Conservation (phyloP, 1,140 invertebrate genomes). For the Episyrphus balteatus region DNA sequence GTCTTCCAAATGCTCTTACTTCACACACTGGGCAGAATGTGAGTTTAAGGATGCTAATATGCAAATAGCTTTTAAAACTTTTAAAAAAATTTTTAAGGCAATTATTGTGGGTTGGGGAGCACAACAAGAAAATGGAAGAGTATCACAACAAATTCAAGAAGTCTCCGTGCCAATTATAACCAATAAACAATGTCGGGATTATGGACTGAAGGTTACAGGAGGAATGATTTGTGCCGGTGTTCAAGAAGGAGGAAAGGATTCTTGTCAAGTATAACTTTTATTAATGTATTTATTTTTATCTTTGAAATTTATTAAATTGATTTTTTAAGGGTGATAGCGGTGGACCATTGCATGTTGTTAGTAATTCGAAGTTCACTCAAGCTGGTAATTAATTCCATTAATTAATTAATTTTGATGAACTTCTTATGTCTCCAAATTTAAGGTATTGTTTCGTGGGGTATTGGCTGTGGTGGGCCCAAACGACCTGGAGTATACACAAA, state of each 20-base stretch:
- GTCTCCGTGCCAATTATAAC: slow-evolving; percentile 39
- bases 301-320: background rate
- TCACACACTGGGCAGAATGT: slow-evolving; percentile 52
- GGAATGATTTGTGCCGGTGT: slow-evolving; percentile 43
- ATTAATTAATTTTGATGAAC: slow-evolving; percentile 5
- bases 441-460: slow-evolving; percentile 56
- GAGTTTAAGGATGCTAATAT: slow-evolving; percentile 39
- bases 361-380: slow-evolving; percentile 33
- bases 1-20: slow-evolving; percentile 53
- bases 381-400: slow-evolving; percentile 35
- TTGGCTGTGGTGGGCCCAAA: slow-evolving; percentile 50
- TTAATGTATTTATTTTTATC: background rate
- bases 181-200: slow-evolving; percentile 21
- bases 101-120: slow-evolving; percentile 63
- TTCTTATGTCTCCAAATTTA: slow-evolving; percentile 24
- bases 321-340: slow-evolving; percentile 50
- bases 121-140: slow-evolving; percentile 42
- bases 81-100: slow-evolving; percentile 11
- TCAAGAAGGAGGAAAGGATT: slow-evolving; percentile 39
- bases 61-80: background rate
- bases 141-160: slow-evolving; percentile 44
- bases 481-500: slow-evolving; percentile 62
- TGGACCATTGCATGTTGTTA: slow-evolving; percentile 48
- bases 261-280: slow-evolving; percentile 36
- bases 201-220: slow-evolving; percentile 19